Evolutionary conservation across 2,797 vertebrate genomes (phyloP), one percentile per base, ranked within the genome.

Genomic region (Melanotaenia trifasciata): DNA sequence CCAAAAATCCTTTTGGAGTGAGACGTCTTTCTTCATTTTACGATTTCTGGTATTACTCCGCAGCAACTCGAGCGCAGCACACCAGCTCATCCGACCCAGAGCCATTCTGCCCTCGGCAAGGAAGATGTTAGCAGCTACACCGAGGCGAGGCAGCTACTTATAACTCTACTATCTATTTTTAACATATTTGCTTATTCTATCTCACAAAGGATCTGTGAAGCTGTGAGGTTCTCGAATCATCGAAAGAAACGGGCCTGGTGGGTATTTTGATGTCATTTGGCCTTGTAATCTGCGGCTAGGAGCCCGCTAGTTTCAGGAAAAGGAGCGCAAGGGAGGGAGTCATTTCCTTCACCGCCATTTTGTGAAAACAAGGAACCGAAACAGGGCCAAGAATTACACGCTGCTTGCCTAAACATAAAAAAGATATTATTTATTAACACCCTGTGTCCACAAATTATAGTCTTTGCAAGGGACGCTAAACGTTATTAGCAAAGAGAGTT

Each of bases 281-380:
- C 88, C 86, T 13, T 26, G 67, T 16, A 62, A 72, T 50, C 56
- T 76, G 75, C 85, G 80, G 57, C 79, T 73, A 76, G 74, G 82
- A 89, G 84, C 84, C 86, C 89, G 89, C 89, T 93, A 89, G 89
- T 88, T 91, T 91, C 78, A 90, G 90, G 86, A 92, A 90, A 91
- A 91, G 90, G 76, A 93, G 86, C 86, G 79, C 69, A 87, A 90
- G 93, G 92, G 93, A 93, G 94, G 94, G 94, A 94, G 93, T 92
- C 92, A 83, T 94, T 95, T 95, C 94, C 91, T 95, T 93, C 94
- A 93, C 94, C 95, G 95, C 95, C 95, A 96, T 96, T 96, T 96
- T 96, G 95, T 95, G 92, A 94, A 90, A 92, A 93, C 92, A 93
- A 94, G 90, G 88, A 94, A 84, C 81, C 58, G 88, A 92, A 90